Conservation (phyloP, 2,888 invertebrate genomes). For the Tenodera sinensis region DNA sequence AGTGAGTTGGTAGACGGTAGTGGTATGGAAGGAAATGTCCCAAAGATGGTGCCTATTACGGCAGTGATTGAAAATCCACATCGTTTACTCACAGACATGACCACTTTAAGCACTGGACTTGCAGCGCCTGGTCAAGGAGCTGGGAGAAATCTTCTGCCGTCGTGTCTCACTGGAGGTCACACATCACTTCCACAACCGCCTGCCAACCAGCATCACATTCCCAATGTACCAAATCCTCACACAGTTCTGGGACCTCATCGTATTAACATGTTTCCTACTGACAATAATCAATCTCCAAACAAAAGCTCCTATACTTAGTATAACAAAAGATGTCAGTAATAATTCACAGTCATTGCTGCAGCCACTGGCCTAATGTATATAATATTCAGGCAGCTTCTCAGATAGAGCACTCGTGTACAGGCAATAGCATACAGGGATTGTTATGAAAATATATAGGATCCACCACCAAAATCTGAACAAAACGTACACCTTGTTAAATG, state of each 20-base stretch:
- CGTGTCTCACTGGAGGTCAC: constrained; percentile 14
- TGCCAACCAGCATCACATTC: constrained; percentile 17
- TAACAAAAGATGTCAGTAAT: background rate
- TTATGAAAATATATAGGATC: no score
- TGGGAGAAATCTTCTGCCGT: constrained; percentile 15
- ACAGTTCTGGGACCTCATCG: constrained; percentile 6
- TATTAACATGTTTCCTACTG: constrained; percentile 23
- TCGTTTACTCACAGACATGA: constrained; percentile 23
- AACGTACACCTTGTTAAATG: background rate
- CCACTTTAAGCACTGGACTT: constrained; percentile 5
- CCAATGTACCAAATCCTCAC: constrained; percentile 6
- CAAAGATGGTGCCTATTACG: constrained; percentile 9
- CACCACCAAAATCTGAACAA: background rate
- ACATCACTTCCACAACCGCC: background rate
- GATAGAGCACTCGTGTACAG: background rate
- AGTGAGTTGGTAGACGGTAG: background rate
- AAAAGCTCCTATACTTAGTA: background rate
- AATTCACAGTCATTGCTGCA: background rate
- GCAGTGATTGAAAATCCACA: constrained; percentile 16
- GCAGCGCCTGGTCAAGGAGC: constrained; percentile 1
- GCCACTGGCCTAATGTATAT: background rate
- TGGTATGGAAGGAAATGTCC: constrained; percentile 2
- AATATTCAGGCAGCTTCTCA: background rate
- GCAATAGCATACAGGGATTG: no score
- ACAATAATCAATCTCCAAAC: constrained; percentile 6